A percentile compares a stretch with the other conserved stretches of the same genome.
phyloP scores from a whole-genome alignment of 2,888 invertebrate species.

The Lasioglossum leucozonium region DNA sequence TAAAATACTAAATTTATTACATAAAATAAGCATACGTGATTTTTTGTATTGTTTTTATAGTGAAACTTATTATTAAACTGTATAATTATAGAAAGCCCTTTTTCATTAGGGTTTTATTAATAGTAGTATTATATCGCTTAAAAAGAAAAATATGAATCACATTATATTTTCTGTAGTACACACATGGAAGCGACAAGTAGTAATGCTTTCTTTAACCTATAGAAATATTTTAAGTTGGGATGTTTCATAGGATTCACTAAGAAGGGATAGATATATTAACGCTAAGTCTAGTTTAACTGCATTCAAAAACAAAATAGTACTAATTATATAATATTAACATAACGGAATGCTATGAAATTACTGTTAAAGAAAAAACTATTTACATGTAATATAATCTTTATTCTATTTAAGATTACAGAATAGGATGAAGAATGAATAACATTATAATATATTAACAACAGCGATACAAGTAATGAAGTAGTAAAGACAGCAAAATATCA shows the following conservation, averaged over 20 bases:
- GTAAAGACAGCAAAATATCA: background rate
- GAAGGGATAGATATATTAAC: background rate
- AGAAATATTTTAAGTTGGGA: constrained; percentile 3
- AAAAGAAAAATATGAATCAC: constrained; percentile 2
- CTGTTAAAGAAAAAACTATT: constrained; percentile 34
- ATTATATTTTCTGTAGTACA: background rate
- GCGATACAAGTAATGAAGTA: constrained; percentile 2
- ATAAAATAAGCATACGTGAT: background rate
- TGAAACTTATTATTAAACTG: constrained; percentile 15
- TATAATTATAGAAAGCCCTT: constrained; percentile 26
- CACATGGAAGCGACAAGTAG: background rate
- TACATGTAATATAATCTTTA: constrained; percentile 21
- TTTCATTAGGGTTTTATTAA: constrained; percentile 26
- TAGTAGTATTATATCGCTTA: background rate
- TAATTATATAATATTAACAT: background rate
- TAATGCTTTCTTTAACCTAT: background rate
- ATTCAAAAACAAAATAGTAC: background rate
- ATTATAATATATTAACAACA: constrained; percentile 15
- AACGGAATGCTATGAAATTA: constrained; percentile 10
- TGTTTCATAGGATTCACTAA: background rate
- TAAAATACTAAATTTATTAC: background rate
- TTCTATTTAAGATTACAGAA: constrained; percentile 30
- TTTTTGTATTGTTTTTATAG: background rate
- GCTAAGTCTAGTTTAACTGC: background rate
- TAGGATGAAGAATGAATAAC: background rate